These are phyloP conservation scores for Tinea semifulvella DNA, from an alignment of 2,888 invertebrate species.

Conservation along the genomic window DNA sequence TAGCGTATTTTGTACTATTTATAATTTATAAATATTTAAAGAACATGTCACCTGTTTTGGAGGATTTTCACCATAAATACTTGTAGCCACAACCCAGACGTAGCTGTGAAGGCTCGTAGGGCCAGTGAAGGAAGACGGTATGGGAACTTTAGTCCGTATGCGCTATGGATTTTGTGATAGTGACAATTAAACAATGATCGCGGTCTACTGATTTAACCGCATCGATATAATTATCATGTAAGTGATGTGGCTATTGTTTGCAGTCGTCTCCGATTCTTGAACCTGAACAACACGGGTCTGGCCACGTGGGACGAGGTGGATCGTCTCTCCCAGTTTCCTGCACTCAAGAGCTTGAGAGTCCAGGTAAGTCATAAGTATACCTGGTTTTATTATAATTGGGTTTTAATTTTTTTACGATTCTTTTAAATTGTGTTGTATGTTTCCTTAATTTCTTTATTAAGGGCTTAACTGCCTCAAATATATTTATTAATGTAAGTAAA, in stretches of 20 bases:
- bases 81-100: too few relatives aligned
- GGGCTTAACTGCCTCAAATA: neutral
- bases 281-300: constrained; percentile 85
- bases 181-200: constrained; percentile 17
- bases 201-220: constrained; percentile 8
- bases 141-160: too few relatives aligned
- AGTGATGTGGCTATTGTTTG: constrained; percentile 32
- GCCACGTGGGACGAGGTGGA: constrained; percentile 92
- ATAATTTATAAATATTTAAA: too few relatives aligned
- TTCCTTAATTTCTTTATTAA: too few relatives aligned
- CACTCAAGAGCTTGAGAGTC: constrained; percentile 83
- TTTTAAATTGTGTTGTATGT: neutral
- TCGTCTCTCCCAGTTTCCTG: constrained; percentile 82
- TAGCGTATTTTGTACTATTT: too few relatives aligned
- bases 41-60: too few relatives aligned
- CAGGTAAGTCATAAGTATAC: constrained; percentile 60
- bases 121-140: too few relatives aligned
- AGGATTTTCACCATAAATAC: too few relatives aligned
- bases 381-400: neutral
- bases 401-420: neutral
- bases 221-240: constrained; percentile 15
- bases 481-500: too few relatives aligned
- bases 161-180: too few relatives aligned
- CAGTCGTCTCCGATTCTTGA: constrained; percentile 78
- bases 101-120: too few relatives aligned